Percentiles rank a stretch among this genome's conserved stretches.
Evolutionary conservation across 2,113 vertebrate genomes (phyloP).

Genomic region (Tetrax tetrax): DNA sequence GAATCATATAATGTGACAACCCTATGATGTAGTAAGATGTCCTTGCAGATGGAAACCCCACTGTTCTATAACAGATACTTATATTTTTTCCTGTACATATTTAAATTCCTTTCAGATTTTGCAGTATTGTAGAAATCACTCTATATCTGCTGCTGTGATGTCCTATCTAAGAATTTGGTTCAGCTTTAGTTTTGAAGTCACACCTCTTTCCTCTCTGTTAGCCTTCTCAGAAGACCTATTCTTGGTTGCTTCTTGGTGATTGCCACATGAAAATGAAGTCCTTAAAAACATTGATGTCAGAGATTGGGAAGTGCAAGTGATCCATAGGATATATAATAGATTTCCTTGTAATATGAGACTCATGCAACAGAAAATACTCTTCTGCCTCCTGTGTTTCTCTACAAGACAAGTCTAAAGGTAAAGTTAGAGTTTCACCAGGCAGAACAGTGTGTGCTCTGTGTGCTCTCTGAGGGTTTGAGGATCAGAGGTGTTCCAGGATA

Average conservation of each 20-base stretch:
- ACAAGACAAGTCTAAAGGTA: background rate
- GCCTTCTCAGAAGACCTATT: background rate
- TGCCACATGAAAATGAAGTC: background rate
- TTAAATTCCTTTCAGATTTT: background rate
- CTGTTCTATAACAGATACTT: background rate
- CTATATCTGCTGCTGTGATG: background rate
- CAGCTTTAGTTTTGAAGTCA: background rate
- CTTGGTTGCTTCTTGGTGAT: background rate
- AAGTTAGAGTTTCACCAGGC: background rate
- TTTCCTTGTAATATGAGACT: background rate
- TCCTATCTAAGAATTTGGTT: background rate
- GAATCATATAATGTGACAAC: background rate
- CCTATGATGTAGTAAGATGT: background rate
- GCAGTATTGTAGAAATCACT: background rate
- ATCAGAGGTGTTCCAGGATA: background rate
- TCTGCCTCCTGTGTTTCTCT: background rate
- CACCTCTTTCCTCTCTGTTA: background rate
- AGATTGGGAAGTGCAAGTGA: background rate
- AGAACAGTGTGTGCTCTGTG: background rate
- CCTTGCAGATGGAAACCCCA: background rate
- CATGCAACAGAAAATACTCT: background rate
- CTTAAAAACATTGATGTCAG: background rate
- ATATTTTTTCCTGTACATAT: background rate
- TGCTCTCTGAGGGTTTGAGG: background rate
- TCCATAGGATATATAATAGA: background rate